Evolutionary conservation across 2,113 vertebrate species (phyloP).

Genomic region (pig (Sus scrofa)): T2T-Sscrofa CM000817.6:167197001-167197500

Average conservation of each 20-base stretch:
- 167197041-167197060: not conserved
- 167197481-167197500: not conserved
- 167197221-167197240: not conserved
- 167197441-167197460: not conserved
- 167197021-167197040: not conserved
- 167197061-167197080: not conserved
- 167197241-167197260: not conserved
- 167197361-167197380: not conserved
- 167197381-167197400: not conserved
- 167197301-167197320: not conserved
- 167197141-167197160: fast-evolving
- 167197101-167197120: not conserved
- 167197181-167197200: too few species aligned
- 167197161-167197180: not conserved
- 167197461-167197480: too few species aligned
- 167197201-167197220: not conserved
- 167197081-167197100: not conserved
- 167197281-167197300: not conserved
- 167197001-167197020: not conserved
- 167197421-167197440: not conserved
- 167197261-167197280: not conserved
- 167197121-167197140: not conserved
- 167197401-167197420: not conserved
- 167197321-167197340: not conserved
- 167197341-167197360: not conserved